These are phyloP conservation scores for Macrocentrus cingulum DNA, from an alignment of 1,140 invertebrate species.

Conservation along the genomic window DNA sequence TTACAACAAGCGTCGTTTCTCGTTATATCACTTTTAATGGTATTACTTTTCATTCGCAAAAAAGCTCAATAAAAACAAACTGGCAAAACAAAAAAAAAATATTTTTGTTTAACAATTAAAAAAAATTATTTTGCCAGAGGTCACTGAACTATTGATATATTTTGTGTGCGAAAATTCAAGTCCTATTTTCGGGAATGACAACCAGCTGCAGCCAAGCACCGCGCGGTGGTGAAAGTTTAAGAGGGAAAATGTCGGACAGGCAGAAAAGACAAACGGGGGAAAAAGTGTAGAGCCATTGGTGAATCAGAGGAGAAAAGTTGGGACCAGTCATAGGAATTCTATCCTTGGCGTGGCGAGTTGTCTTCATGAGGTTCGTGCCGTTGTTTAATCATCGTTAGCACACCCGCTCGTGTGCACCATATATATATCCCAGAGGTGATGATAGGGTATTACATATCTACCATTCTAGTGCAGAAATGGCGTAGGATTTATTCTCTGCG, in stretches of 20 bases:
- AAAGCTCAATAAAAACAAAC: neutral
- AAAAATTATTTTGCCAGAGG: conserved; percentile 9
- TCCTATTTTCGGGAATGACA: conserved; percentile 27
- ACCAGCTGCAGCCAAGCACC: conserved; percentile 25
- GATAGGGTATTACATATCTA: neutral
- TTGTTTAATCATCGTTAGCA: conserved; percentile 33
- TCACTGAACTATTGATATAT: conserved; percentile 22
- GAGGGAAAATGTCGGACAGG: conserved; percentile 27
- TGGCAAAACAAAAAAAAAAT: neutral
- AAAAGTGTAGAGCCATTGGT: neutral
- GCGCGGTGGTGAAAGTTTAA: conserved; percentile 19
- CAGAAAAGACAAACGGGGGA: too few species aligned
- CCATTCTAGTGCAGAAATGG: neutral
- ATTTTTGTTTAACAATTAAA: too few species aligned
- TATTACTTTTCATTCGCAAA: neutral
- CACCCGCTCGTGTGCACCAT: neutral
- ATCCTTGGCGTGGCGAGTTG: neutral
- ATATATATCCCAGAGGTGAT: neutral
- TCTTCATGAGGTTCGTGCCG: conserved; percentile 7
- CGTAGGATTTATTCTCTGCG: conserved; percentile 23
- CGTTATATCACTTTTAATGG: too few species aligned
- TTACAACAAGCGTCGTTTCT: neutral
- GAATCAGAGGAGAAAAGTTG: neutral
- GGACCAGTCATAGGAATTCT: neutral
- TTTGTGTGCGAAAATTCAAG: neutral